phyloP scores from a whole-genome alignment of 53 echinoderm and acorn worm species.

The Mesocentrotus franciscanus region DNA sequence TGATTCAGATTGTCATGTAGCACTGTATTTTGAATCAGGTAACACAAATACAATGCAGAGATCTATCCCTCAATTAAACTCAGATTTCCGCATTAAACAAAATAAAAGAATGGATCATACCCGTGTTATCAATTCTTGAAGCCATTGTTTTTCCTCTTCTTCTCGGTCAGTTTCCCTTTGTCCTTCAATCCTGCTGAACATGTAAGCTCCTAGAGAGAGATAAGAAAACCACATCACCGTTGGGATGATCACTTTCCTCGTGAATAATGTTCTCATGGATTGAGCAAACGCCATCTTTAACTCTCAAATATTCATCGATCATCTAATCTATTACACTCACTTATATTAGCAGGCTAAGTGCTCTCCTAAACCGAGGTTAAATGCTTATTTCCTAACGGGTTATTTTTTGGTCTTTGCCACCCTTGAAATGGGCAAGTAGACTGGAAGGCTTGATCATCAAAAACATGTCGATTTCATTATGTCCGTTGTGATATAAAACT shows the following conservation, averaged over 20 bases:
- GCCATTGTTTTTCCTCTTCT: neutral
- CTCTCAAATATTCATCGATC: neutral
- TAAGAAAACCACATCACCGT: neutral
- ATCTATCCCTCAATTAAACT: neutral
- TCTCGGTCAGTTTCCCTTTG: neutral
- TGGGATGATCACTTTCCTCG: slow-evolving; percentile 1
- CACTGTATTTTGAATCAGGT: no score
- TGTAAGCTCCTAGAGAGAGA: neutral
- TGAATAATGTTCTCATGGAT: neutral
- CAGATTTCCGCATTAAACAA: neutral
- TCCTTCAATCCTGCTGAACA: neutral
- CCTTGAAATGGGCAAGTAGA: neutral
- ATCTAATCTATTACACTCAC: neutral
- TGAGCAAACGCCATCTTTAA: neutral
- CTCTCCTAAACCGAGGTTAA: neutral
- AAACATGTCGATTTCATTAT: neutral
- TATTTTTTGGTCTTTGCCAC: neutral
- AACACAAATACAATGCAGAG: no score
- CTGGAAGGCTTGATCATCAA: neutral
- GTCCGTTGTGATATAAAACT: neutral
- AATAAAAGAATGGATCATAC: neutral
- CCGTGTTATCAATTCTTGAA: neutral
- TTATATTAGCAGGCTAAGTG: neutral
- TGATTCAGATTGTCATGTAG: no score
- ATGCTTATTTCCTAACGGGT: neutral